phyloP scores from a whole-genome alignment of 2,113 vertebrate genomes.

The Numida meleagris region DNA sequence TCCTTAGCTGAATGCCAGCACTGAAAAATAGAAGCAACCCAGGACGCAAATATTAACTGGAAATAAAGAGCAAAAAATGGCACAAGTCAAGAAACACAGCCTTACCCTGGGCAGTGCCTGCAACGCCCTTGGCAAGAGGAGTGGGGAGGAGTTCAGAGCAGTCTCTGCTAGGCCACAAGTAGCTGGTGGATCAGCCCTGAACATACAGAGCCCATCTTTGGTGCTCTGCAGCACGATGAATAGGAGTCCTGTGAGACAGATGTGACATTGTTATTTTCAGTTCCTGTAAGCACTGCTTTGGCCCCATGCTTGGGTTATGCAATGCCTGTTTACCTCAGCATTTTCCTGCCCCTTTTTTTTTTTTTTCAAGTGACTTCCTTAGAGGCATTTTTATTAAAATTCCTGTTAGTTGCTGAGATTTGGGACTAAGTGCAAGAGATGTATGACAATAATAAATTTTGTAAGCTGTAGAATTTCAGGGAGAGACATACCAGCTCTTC shows the following conservation, averaged over 20 bases:
- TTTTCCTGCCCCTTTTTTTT: not conserved
- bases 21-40: not conserved
- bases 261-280: not conserved
- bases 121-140: not conserved
- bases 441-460: not conserved
- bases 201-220: not conserved
- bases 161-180: not conserved
- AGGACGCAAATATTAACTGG: not conserved
- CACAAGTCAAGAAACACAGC: not conserved
- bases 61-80: not conserved
- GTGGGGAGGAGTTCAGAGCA: not conserved
- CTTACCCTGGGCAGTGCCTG: not conserved
- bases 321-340: not conserved
- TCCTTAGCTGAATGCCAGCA: not conserved
- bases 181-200: not conserved
- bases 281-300: not conserved
- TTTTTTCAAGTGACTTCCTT: not conserved
- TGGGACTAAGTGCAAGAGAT: accelerated
- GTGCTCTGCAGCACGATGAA: not conserved
- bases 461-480: not conserved
- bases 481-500: not conserved
- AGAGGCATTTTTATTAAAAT: not conserved
- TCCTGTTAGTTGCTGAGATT: not conserved
- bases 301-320: not conserved
- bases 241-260: not conserved